Evolutionary conservation across 2,113 vertebrate species (phyloP).

Genomic region (Cinclus mexicanus): DNA sequence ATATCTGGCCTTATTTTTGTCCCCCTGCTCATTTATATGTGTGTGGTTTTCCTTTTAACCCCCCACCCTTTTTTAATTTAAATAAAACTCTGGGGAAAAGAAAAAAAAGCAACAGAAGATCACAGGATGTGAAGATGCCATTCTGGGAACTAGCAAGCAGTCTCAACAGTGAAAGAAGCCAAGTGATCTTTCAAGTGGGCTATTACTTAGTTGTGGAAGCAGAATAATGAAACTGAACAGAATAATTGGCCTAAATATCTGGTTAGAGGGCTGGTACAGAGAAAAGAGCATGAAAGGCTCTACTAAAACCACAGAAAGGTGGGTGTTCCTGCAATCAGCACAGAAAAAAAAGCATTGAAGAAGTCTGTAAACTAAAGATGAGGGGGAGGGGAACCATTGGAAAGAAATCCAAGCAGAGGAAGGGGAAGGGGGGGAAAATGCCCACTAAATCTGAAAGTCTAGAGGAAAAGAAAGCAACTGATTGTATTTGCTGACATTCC

Average conservation of each 20-base stretch:
- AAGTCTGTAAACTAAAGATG: constrained; percentile 42
- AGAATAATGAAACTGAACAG: constrained; percentile 67
- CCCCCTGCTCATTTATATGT: neutral
- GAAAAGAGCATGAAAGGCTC: constrained; percentile 52
- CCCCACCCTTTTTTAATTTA: constrained; percentile 9
- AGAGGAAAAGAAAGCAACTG: constrained; percentile 14
- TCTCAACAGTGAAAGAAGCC: constrained; percentile 40
- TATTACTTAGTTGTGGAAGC: constrained; percentile 54
- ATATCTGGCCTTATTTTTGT: neutral
- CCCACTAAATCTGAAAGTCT: constrained; percentile 11
- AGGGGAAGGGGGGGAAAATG: neutral
- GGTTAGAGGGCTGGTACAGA: constrained; percentile 38
- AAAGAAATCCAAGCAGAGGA: constrained; percentile 33
- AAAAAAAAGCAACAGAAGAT: neutral
- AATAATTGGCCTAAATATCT: constrained; percentile 66
- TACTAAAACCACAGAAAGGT: constrained; percentile 40
- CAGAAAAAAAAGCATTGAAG: constrained; percentile 8
- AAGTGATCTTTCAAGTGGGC: constrained; percentile 64
- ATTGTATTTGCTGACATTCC: constrained; percentile 39
- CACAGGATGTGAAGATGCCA: constrained; percentile 34
- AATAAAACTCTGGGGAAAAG: neutral
- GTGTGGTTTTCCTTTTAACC: constrained; percentile 11
- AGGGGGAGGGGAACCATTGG: neutral
- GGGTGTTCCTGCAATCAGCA: constrained; percentile 63
- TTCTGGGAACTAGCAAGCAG: constrained; percentile 51